Conservation (phyloP, 2,113 vertebrate species). For the Anarrhichthys ocellatus region DNA sequence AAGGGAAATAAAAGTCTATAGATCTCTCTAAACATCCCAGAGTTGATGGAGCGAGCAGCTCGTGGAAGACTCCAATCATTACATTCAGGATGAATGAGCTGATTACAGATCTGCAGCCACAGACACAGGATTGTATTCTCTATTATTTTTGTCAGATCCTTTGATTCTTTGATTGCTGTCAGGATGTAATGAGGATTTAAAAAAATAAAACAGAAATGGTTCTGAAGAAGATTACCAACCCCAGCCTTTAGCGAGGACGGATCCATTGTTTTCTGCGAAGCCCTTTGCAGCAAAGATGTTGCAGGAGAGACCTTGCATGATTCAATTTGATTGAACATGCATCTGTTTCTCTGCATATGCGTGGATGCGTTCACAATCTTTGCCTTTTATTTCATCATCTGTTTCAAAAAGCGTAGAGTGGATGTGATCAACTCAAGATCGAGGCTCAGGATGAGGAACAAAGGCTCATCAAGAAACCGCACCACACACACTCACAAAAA, state of each 20-base stretch:
- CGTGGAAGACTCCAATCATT: no score
- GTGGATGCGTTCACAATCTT: constrained; percentile 37
- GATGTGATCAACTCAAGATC: constrained; percentile 22
- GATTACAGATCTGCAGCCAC: neutral
- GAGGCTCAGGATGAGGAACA: constrained; percentile 6
- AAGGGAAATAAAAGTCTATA: neutral
- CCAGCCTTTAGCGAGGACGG: neutral
- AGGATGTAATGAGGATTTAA: neutral
- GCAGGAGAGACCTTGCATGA: neutral
- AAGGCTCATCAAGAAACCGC: constrained; percentile 4
- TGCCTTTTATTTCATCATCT: constrained; percentile 57
- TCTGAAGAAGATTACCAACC: neutral
- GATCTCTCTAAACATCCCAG: no score
- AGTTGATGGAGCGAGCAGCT: neutral
- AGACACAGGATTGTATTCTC: neutral
- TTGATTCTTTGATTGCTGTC: neutral
- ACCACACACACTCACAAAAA: neutral
- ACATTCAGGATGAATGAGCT: no score
- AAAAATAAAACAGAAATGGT: neutral
- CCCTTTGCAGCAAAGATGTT: neutral
- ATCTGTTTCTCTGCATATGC: constrained; percentile 40
- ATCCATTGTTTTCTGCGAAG: constrained; percentile 16
- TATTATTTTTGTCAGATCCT: neutral
- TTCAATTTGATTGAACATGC: constrained; percentile 24
- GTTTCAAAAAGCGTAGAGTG: constrained; percentile 11